Evolutionary conservation across 2,797 vertebrate species (phyloP), one percentile per base, ranked within the genome.

Genomic region (Trachurus trachurus): DNA sequence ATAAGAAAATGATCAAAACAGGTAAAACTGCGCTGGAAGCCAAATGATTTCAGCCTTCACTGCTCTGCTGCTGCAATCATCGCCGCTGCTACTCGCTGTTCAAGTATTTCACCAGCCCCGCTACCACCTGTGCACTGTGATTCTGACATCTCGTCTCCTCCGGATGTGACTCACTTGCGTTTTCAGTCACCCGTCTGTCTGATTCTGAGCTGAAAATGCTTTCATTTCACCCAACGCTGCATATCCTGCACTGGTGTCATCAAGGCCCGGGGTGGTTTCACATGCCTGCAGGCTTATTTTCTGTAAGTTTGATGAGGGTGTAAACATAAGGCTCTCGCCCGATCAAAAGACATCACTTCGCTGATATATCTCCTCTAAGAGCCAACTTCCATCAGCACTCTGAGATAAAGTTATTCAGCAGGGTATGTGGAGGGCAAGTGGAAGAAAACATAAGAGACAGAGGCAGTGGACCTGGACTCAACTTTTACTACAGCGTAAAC

Each of bases 141-240:
- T 74, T 12, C 64, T 53, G 49, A 63, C 15, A 16, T 21, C 2
- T 61, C 16, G 70, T 66, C 72, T 79, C 58, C 68, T 61, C 54
- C 5, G 44, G 64, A 72, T n/a, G 26, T 64, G 75, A 66, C 47
- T 83, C 69, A 65, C 6, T 65, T 63, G 42, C 42, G 56, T 75
- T 77, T 42, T 73, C 34, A 67, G 22, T 45, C 76, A 58, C 53
- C 65, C 71, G 42, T 74, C 78, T 76, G 73, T 84, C 75, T 78
- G 52, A 21, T 52, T 85, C 56, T 76, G 49, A 60, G 37, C 1
- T 63, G 34, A 53, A 53, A 69, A 57, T 12, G 42, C 58, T 81
- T 63, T 76, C 42, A 57, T 81, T 84, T 78, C 7, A 71, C 29
- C 13, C 40, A 1, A 10, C 1, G 49, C 69, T 64, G 34, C 49